These are phyloP conservation scores for Drosophila arizonae DNA, from an alignment of 1,140 invertebrate species.

Conservation along the genomic window DNA sequence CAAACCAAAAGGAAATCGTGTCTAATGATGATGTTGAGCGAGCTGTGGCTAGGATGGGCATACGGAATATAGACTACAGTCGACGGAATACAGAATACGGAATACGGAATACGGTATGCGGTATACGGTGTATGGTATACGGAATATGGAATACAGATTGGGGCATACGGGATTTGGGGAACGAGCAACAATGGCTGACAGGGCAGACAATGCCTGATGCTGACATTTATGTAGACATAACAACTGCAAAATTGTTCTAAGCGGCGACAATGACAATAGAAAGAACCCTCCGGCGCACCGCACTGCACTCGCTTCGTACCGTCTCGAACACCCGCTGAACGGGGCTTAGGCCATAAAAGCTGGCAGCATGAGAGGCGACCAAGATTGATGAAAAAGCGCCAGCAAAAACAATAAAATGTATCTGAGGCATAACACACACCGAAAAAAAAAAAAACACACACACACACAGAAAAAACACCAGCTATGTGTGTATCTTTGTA, in stretches of 20 bases:
- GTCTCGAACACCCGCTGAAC: not conserved
- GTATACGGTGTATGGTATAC: constrained; percentile 28
- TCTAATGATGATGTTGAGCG: constrained; percentile 45
- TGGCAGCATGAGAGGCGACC: constrained; percentile 47
- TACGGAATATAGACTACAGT: constrained; percentile 8
- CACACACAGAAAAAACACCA: not conserved
- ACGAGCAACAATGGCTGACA: constrained; percentile 45
- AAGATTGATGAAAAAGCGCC: constrained; percentile 75
- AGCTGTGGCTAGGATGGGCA: constrained; percentile 21
- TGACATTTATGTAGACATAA: constrained; percentile 78
- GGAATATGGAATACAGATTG: constrained; percentile 16
- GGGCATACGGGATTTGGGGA: constrained; percentile 32
- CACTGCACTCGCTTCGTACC: not conserved
- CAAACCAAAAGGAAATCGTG: constrained; percentile 12
- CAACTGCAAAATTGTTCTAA: constrained; percentile 51
- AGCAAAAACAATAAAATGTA: constrained; percentile 73
- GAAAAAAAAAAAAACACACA: constrained; percentile 16
- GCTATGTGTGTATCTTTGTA: constrained; percentile 4
- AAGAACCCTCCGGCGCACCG: constrained; percentile 41
- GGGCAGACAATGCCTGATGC: constrained; percentile 62
- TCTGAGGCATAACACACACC: constrained; percentile 36
- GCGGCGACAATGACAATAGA: constrained; percentile 48
- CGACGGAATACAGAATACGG: not conserved
- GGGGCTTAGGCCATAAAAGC: constrained; percentile 52
- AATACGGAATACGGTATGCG: constrained; percentile 16